Evolutionary conservation across 1,140 invertebrate species (phyloP).

Genomic region (Drosophila dunni): DNA sequence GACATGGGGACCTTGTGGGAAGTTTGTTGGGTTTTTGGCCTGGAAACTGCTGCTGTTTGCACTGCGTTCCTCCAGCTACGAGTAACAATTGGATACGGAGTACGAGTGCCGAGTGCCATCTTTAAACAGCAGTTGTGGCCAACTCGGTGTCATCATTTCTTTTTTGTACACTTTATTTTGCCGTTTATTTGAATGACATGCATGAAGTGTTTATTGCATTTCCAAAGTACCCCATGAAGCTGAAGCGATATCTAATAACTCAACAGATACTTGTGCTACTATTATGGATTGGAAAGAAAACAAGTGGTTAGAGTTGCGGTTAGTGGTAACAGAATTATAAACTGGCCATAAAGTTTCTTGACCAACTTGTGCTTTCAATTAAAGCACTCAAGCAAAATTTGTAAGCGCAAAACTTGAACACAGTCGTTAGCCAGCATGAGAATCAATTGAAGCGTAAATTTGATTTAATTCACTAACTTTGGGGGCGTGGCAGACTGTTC

Average conservation of each 20-base stretch:
- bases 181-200: constrained; percentile 52
- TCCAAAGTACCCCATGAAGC: constrained; percentile 39
- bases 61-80: neutral
- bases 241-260: constrained; percentile 51
- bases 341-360: constrained; percentile 32
- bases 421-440: constrained; percentile 50
- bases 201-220: constrained; percentile 69
- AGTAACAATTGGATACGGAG: neutral
- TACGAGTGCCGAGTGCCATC: neutral
- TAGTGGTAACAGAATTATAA: constrained; percentile 40
- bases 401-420: constrained; percentile 42
- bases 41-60: constrained; percentile 9
- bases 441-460: constrained; percentile 67
- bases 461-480: constrained; percentile 64
- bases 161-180: constrained; percentile 13
- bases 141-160: constrained; percentile 12
- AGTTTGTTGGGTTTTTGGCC: constrained; percentile 32
- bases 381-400: constrained; percentile 51
- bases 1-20: constrained; percentile 20
- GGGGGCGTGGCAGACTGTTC: constrained; percentile 29
- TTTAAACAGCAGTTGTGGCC: constrained; percentile 9
- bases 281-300: constrained; percentile 6
- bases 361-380: constrained; percentile 53
- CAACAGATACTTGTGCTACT: constrained; percentile 30
- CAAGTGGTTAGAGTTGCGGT: neutral